Conservation (phyloP, 2,797 vertebrate genomes). For the Gallinago nigripennis region DNA sequence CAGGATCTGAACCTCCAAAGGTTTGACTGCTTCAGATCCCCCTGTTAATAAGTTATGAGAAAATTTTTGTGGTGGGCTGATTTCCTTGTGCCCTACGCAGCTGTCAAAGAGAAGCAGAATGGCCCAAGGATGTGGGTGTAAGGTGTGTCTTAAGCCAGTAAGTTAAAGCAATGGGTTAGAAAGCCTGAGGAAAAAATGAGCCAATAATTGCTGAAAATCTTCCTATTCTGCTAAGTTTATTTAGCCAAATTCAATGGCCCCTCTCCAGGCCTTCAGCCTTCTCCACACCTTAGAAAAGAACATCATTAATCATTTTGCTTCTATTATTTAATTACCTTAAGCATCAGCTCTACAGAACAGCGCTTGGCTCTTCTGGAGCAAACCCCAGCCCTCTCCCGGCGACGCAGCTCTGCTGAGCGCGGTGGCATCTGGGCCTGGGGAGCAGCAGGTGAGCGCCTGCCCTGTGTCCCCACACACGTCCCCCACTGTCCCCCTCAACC, state of each 20-base stretch:
- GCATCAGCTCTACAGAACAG: background rate
- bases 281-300: background rate
- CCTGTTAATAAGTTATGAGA: slow-evolving; percentile 39
- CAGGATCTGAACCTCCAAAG: background rate
- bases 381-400: background rate
- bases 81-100: slow-evolving; percentile 65
- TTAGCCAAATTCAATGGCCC: slow-evolving; percentile 23
- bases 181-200: slow-evolving; percentile 17
- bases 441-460: rapidly evolving
- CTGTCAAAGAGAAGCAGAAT: slow-evolving; percentile 53
- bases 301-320: background rate
- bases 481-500: rapidly evolving
- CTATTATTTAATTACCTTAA: slow-evolving; percentile 34
- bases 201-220: slow-evolving; percentile 44
- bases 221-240: slow-evolving; percentile 21
- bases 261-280: slow-evolving; percentile 18
- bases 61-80: slow-evolving; percentile 16
- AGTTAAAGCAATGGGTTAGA: background rate
- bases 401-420: background rate
- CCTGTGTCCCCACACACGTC: rapidly evolving
- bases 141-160: background rate
- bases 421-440: background rate
- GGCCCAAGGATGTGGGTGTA: slow-evolving; percentile 48
- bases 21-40: slow-evolving; percentile 44
- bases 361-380: background rate